Evolutionary conservation across 2,888 invertebrate species (phyloP), one percentile per base, ranked within the genome.

Genomic region (Onthophagus sagittarius): DNA sequence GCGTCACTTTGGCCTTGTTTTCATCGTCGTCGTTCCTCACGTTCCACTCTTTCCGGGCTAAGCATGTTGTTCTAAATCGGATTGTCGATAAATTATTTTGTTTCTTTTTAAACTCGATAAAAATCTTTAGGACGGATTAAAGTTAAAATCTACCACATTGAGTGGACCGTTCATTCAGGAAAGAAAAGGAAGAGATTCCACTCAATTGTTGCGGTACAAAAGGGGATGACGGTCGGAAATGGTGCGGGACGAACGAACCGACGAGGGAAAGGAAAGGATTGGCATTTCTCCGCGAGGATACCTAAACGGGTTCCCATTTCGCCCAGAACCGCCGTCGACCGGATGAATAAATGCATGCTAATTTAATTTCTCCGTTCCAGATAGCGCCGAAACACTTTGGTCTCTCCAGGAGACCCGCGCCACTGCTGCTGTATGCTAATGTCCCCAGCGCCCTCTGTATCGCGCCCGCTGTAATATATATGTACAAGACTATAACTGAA

Each of bases 261-360:
- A 23, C 64, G 67, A 67, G 67, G 67, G 67, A 32, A 32, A 15
- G 67, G 67, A 32, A 14, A 14, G 63, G 63, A 63, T 67, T 67
- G 39, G 39, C 39, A 53, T 53, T 53, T 53, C 39, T 53, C 39
- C 39, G 1, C 39, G 39, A 7, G 39, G 39, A 9, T 53, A 53
- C 39, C 39, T 53, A 53, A 53, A 53, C 39, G 7, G 39, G 39
- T 53, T 53, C 39, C 39, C 39, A 53, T 53, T 53, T 53, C 39
- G 5, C 39, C 11, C 39, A 11, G 39, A 53, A 53, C 39, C 39
- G 39, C 39, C 39, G 39, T 11, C 39, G 39, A 53, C 39, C 39
- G 39, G 72, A 72, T 65, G 72, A 72, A 72, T 72, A 72, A 72
- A 72, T 72, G 72, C 67, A 72, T 71, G 53, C 67, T 72, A 72